Evolutionary conservation across 2,113 vertebrate species (phyloP), one percentile per base, ranked within the genome.

Genomic region (Galeopterus variegatus): DNA sequence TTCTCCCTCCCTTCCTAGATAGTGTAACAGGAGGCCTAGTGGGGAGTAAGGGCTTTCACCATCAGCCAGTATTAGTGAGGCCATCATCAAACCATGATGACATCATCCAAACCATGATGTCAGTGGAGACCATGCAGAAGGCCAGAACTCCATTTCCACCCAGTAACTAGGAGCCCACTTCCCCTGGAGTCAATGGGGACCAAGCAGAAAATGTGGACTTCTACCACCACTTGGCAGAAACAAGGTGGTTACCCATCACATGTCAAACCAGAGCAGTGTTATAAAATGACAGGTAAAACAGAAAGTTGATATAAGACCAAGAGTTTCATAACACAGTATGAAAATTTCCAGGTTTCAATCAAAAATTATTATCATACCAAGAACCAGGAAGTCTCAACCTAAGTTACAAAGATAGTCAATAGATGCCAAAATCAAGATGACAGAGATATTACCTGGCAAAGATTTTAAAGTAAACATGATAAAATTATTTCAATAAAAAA

Each of bases 41-140:
- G 6, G 26, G n/a, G 14, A 24, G 15, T 2, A 41, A 86, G 41
- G 41, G 13, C 6, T 3, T 36, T 69, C 9, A 60, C 8, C 54
- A 60, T 60, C 28, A 62, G 14, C 21, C 65, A 92, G 1, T 13
- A 62, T 31, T 50, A 50, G 60, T 9, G 13, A 56, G 3, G 45
- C 8, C 8, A 33, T 5, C 14, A n/a, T n/a, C 41, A 17, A 12
- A 52, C 8, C 3, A 62, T 0, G 0, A 45, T 33, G 1, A n/a
- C n/a, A n/a, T n/a, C n/a, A n/a, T 5, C 14, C 41, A 17, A 12
- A 52, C 8, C 3, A 62, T 0, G 0, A 45, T 33, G 1, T 19
- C 45, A n/a, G 36, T 8, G 45, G 28, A 58, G 36, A 75, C 36
- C 7, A 23, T 14, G 54, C 23, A 4, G 11, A 75, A 88, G 56